phyloP scores from a whole-genome alignment of 2,113 vertebrate species.

The Uropsilus gracilis region DNA sequence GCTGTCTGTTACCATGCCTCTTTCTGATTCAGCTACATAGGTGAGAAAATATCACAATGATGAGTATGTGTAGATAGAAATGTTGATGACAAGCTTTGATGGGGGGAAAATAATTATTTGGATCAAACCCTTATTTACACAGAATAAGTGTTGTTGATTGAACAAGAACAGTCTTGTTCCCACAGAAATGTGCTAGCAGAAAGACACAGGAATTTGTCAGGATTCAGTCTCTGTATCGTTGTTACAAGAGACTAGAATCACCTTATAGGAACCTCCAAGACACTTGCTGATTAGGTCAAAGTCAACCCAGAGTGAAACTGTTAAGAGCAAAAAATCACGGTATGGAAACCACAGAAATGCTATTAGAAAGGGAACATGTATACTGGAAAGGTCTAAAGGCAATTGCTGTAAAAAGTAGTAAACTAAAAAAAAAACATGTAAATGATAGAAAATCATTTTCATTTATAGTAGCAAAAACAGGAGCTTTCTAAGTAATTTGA shows the following conservation, averaged over 20 bases:
- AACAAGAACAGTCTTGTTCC: neutral
- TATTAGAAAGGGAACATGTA: neutral
- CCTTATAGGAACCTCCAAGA: neutral
- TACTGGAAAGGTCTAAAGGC: neutral
- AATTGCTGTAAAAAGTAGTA: neutral
- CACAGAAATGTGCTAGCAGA: neutral
- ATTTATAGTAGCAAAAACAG: neutral
- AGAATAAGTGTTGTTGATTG: too few species aligned
- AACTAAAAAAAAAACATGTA: neutral
- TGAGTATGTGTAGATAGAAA: neutral
- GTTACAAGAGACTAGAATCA: neutral
- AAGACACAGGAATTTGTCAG: neutral
- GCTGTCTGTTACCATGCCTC: too few species aligned
- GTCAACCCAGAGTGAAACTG: neutral
- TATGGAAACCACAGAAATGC: neutral
- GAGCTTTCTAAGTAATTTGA: neutral
- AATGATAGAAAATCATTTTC: neutral
- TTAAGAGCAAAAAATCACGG: neutral
- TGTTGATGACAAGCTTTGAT: neutral
- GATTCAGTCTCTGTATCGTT: neutral
- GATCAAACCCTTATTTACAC: neutral
- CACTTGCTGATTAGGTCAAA: neutral
- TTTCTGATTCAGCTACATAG: neutral
- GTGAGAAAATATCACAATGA: neutral
- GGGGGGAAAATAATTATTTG: neutral